Conservation (phyloP, 2,797 vertebrate genomes). For the Coranthus polyacanthus region DNA sequence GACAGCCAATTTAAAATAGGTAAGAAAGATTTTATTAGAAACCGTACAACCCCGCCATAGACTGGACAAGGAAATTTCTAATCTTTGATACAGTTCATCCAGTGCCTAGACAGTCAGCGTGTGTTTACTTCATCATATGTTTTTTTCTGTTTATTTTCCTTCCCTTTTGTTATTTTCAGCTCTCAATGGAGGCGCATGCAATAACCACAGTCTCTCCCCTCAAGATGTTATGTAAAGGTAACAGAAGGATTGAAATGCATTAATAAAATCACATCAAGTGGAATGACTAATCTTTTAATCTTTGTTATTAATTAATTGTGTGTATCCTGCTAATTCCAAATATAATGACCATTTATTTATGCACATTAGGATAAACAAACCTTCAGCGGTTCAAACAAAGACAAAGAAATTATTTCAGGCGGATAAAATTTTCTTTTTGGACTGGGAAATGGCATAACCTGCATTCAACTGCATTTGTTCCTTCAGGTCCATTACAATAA, state of each 20-base stretch:
- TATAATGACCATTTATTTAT: conserved; percentile 32
- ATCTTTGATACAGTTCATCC: conserved; percentile 64
- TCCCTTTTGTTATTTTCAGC: conserved; percentile 8
- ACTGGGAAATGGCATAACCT: conserved; percentile 28
- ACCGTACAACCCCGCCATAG: conserved; percentile 32
- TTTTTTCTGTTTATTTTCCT: conserved; percentile 11
- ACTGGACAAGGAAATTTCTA: conserved; percentile 44
- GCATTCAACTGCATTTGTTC: conserved; percentile 29
- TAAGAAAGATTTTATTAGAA: conserved; percentile 1
- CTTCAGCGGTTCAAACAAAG: conserved; percentile 32
- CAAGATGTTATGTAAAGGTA: conserved; percentile 19
- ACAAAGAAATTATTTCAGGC: conserved; percentile 16
- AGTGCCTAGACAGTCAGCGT: conserved; percentile 41
- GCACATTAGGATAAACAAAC: conserved; percentile 33
- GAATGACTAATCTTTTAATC: conserved; percentile 47
- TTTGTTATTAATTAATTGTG: conserved; percentile 43
- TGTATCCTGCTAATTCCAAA: conserved; percentile 41
- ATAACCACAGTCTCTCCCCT: not conserved
- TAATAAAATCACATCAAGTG: conserved; percentile 31
- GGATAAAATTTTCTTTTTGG: conserved; percentile 32
- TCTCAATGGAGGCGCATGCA: not conserved
- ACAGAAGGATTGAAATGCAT: conserved; percentile 26
- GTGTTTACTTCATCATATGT: too few species aligned
- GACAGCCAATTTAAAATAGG: conserved; percentile 49
- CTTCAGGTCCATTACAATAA: conserved; percentile 46